These are phyloP conservation scores for Monodelphis domestica DNA, from an alignment of 2,797 vertebrate species.

Conservation along the genomic window DNA sequence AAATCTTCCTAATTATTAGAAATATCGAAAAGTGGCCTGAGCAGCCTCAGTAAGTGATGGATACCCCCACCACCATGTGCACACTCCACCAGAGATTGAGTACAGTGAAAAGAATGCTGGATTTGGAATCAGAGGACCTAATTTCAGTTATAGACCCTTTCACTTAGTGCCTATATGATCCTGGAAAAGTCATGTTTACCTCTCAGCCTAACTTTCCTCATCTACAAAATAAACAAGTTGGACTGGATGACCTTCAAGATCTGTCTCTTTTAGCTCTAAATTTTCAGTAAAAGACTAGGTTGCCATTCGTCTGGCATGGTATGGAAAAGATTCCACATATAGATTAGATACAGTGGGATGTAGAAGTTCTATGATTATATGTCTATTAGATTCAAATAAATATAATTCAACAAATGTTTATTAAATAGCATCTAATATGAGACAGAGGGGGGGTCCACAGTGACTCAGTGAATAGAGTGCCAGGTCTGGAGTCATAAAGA, in stretches of 20 bases:
- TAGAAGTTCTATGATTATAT: background rate
- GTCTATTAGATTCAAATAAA: background rate
- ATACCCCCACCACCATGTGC: background rate
- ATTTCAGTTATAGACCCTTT: background rate
- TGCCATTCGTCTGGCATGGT: background rate
- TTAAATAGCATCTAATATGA: too few relatives aligned
- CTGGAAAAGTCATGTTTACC: background rate
- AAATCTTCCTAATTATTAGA: background rate
- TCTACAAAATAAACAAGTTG: background rate
- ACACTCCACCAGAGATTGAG: background rate
- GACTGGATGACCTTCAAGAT: too few relatives aligned
- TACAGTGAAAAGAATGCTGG: background rate
- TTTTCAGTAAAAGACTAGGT: too few relatives aligned
- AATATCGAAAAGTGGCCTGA: background rate
- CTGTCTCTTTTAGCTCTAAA: too few relatives aligned
- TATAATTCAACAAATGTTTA: background rate
- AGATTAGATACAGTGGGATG: background rate
- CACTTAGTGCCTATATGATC: background rate
- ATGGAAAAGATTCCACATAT: background rate
- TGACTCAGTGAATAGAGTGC: too few relatives aligned
- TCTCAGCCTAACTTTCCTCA: background rate
- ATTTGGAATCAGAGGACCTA: background rate
- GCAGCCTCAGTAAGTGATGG: background rate
- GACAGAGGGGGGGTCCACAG: too few relatives aligned
- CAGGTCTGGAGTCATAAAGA: too few relatives aligned